Base-by-base conservation (phyloP, 2,113 vertebrate species). In the Myotis yumanensis region DNA sequence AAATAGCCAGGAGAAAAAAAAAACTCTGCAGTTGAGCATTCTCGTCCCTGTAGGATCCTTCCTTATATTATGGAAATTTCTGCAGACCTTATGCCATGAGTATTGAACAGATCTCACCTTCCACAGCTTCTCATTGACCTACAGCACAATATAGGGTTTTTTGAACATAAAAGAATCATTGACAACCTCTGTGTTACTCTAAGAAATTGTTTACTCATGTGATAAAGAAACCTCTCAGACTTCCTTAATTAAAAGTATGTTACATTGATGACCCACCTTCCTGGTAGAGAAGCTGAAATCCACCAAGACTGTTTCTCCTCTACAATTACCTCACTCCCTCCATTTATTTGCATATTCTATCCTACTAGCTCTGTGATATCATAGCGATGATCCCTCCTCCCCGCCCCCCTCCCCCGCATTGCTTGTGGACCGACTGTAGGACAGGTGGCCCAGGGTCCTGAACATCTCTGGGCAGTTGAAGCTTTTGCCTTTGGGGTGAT, bases 71-170 rank as follows among this genome's bases (percentile, higher is more conserved):
- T 98, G 98, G 98, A 98, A 98, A 98, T 98, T 97, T 98, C 96
- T 97, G 94, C 94, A 97, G 97, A 98, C 98, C 98, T 98, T 97
- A 98, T 98, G 98, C 98, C 97, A 98, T 96, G 95, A 97, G 97
- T 98, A 98, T 98, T 98, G 98, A 98, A 97, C 98, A 97, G 96
- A 95, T 96, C 97, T 98, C 98, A 97, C 98, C 98, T 98, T 97
- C 97, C 96, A 89, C 97, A 98, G 98, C 96, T 98, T 97, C 97
- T 95, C 97, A 97, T 98, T 98, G 98, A 98, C 98, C 98, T 97
- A 93, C 83, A 92, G 97, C 95, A 97, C 97, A 98, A 96, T 95
- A 97, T 92, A 98, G 96, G 85, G 97, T 88, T 89, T 95, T 98
- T 97, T 98, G 96, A 98, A 98, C 98, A 98, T 98, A 93, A 99